Percentiles rank a stretch among this genome's conserved stretches.
These are phyloP conservation scores for Amiota mariae DNA, from an alignment of 2,888 invertebrate genomes.

Conservation along the genomic window DNA sequence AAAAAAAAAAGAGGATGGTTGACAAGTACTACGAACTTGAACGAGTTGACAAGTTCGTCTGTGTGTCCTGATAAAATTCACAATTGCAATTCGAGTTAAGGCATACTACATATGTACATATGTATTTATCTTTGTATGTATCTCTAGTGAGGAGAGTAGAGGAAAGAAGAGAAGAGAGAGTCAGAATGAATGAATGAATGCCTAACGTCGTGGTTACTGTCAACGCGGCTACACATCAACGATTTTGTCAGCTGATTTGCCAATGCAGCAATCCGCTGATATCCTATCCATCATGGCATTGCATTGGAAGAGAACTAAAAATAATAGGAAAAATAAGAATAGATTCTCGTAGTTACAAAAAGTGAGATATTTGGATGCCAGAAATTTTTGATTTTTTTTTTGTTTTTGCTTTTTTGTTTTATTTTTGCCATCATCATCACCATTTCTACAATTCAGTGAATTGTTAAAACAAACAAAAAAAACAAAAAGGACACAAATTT, in stretches of 20 bases:
- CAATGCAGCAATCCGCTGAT: slow-evolving; percentile 2
- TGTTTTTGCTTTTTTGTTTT: not conserved
- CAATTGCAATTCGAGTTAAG: too few species aligned
- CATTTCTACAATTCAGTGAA: slow-evolving; percentile 15
- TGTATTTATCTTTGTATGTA: too few species aligned
- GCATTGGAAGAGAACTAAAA: too few species aligned
- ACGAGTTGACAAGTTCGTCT: too few species aligned
- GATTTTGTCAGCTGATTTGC: slow-evolving; percentile 20
- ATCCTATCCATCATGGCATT: too few species aligned
- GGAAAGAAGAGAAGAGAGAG: not conserved
- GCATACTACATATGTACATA: not conserved
- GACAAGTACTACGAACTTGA: too few species aligned
- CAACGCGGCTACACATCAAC: slow-evolving; percentile 10
- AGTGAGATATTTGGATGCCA: too few species aligned
- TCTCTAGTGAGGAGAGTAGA: too few species aligned
- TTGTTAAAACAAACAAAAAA: not conserved
- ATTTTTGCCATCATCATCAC: not conserved
- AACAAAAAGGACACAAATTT: not conserved
- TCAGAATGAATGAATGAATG: not conserved
- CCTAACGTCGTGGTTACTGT: slow-evolving; percentile 16
- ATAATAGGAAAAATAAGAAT: too few species aligned
- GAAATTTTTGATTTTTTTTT: not conserved
- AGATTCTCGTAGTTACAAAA: too few species aligned
- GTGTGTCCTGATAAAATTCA: too few species aligned
- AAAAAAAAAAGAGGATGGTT: too few species aligned